phyloP scores from a whole-genome alignment of 2,888 invertebrate genomes.

The Drosophila paracracens region DNA sequence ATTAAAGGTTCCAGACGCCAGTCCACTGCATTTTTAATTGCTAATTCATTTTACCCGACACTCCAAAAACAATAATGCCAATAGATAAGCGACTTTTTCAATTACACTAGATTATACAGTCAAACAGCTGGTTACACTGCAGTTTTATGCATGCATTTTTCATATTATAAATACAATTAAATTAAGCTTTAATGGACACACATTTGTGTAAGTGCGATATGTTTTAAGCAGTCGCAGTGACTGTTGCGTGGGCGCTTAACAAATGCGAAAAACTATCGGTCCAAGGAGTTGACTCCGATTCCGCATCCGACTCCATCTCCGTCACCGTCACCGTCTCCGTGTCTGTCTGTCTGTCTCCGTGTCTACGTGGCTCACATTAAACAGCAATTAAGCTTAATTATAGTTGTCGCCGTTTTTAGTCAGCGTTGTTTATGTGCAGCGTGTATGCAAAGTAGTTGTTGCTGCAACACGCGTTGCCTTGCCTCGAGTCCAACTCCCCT shows the following conservation, averaged over 20 bases:
- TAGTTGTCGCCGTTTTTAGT: conserved; percentile 79
- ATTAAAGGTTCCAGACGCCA: conserved; percentile 51
- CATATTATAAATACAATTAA: conserved; percentile 50
- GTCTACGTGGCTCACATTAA: conserved; percentile 65
- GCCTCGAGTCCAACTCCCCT: conserved; percentile 9
- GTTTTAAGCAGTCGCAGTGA: conserved; percentile 29
- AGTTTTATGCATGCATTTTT: conserved; percentile 26
- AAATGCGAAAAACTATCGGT: conserved; percentile 40
- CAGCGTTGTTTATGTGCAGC: conserved; percentile 72
- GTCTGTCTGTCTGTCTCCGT: conserved; percentile 8
- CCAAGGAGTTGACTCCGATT: conserved; percentile 10
- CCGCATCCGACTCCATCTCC: conserved; percentile 12
- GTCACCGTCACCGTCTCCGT: background rate
- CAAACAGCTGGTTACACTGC: conserved; percentile 44
- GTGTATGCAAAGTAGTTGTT: conserved; percentile 75
- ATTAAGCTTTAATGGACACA: conserved; percentile 34
- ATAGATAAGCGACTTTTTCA: conserved; percentile 50
- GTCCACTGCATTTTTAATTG: conserved; percentile 76
- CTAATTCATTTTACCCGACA: conserved; percentile 73
- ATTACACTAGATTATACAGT: conserved; percentile 25
- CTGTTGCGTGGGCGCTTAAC: conserved; percentile 48
- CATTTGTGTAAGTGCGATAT: conserved; percentile 2
- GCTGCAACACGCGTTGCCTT: conserved; percentile 48
- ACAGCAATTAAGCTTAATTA: conserved; percentile 81
- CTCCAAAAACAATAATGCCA: conserved; percentile 60